Conservation (phyloP, 2,797 vertebrate species). For the Megaceryle alcyon region DNA sequence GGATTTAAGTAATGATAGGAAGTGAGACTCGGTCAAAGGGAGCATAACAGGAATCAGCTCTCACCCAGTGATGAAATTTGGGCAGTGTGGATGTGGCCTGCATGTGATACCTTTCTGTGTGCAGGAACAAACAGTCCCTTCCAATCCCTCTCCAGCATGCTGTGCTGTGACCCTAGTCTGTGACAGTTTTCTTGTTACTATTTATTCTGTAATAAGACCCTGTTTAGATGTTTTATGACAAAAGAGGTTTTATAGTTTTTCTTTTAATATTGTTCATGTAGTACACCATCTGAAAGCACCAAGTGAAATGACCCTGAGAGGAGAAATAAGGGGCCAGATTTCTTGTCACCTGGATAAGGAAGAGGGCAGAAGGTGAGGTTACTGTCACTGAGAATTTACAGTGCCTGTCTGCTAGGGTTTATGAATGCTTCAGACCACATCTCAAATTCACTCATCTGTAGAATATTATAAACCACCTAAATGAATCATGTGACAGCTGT, state of each 20-base stretch:
- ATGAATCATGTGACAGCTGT: background rate
- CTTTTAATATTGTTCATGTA: background rate
- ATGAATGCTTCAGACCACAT: background rate
- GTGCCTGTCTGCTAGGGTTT: background rate
- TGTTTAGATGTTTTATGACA: background rate
- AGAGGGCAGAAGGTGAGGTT: background rate
- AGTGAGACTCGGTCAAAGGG: background rate
- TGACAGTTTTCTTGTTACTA: background rate
- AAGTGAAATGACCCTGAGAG: background rate
- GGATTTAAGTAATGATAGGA: background rate
- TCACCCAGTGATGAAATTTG: background rate
- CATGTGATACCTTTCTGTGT: background rate
- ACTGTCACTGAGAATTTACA: background rate
- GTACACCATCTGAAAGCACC: background rate
- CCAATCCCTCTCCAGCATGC: background rate
- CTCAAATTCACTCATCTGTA: background rate
- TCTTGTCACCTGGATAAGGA: background rate
- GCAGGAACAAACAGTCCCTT: background rate
- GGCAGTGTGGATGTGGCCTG: background rate
- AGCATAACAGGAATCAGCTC: background rate
- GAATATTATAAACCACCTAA: background rate
- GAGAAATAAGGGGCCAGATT: background rate
- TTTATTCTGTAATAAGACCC: background rate
- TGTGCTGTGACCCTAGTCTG: rapidly evolving
- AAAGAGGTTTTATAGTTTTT: background rate